Evolutionary conservation across 2,888 invertebrate genomes (phyloP).

Genomic region (Galerucella calmariensis): DNA sequence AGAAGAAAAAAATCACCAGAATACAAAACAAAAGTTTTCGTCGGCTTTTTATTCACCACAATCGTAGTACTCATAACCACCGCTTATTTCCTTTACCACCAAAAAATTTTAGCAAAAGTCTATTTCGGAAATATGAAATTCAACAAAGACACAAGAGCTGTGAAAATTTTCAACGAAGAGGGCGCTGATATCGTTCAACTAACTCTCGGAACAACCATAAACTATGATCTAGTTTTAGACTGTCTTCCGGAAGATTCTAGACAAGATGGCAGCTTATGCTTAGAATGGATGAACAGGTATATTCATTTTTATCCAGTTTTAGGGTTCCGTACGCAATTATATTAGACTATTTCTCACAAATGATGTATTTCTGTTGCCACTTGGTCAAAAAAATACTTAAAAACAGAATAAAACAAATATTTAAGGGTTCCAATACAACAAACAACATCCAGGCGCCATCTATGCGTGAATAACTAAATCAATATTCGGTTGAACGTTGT

Average conservation of each 20-base stretch:
- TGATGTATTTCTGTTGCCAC: too few relatives aligned
- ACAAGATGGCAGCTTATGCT: slow-evolving; percentile 76
- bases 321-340: too few relatives aligned
- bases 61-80: slow-evolving; percentile 85
- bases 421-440: too few relatives aligned
- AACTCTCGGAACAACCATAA: slow-evolving; percentile 72
- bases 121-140: slow-evolving; percentile 88
- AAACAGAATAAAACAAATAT: too few relatives aligned
- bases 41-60: slow-evolving; percentile 81
- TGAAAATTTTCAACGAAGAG: slow-evolving; percentile 78
- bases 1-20: slow-evolving; percentile 77
- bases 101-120: slow-evolving; percentile 82
- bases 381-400: too few relatives aligned
- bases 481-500: too few relatives aligned
- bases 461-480: too few relatives aligned
- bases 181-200: slow-evolving; percentile 79
- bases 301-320: background rate
- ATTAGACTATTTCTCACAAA: too few relatives aligned
- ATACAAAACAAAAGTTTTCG: slow-evolving; percentile 84
- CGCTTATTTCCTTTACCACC: slow-evolving; percentile 85
- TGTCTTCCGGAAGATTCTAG: slow-evolving; percentile 74
- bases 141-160: slow-evolving; percentile 79
- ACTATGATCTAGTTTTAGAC: slow-evolving; percentile 76
- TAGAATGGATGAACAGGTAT: slow-evolving; percentile 80
- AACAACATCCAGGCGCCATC: too few relatives aligned